phyloP scores from a whole-genome alignment of 2,888 invertebrate genomes.

The Drosophila merina region DNA sequence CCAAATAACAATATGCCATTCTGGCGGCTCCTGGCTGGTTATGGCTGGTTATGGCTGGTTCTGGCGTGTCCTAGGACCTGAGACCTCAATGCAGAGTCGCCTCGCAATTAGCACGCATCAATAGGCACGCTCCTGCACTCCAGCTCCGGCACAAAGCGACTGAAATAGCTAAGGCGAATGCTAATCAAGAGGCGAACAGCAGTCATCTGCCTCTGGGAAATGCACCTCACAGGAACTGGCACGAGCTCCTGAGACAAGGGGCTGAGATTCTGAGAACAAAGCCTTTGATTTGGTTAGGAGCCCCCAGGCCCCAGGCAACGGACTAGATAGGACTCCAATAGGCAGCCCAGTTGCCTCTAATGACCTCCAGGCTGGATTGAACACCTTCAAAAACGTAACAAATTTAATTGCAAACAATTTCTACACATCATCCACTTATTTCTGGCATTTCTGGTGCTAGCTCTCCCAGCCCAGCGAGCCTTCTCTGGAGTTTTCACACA shows the following conservation, averaged over 20 bases:
- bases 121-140: slow-evolving; percentile 77
- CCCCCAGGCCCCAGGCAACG: not conserved
- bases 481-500: slow-evolving; percentile 28
- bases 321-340: not conserved
- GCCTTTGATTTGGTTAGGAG: not conserved
- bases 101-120: slow-evolving; percentile 79
- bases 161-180: slow-evolving; percentile 67
- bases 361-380: not conserved
- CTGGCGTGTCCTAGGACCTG: slow-evolving; percentile 17
- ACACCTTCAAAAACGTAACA: not conserved
- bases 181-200: slow-evolving; percentile 71
- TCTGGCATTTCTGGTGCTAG: not conserved
- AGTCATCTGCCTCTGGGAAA: slow-evolving; percentile 38
- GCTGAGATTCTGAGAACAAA: not conserved
- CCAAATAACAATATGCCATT: slow-evolving; percentile 43
- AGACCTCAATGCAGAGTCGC: slow-evolving; percentile 48
- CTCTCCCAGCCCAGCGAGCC: not conserved
- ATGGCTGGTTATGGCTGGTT: too few relatives aligned
- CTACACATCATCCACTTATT: slow-evolving; percentile 1
- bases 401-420: not conserved
- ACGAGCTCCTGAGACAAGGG: slow-evolving; percentile 1
- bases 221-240: slow-evolving; percentile 5
- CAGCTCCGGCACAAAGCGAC: slow-evolving; percentile 46
- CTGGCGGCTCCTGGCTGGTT: slow-evolving; percentile 3
- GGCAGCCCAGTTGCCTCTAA: not conserved